Conservation (phyloP, 2,888 invertebrate species). For the Tortrix viridana region DNA sequence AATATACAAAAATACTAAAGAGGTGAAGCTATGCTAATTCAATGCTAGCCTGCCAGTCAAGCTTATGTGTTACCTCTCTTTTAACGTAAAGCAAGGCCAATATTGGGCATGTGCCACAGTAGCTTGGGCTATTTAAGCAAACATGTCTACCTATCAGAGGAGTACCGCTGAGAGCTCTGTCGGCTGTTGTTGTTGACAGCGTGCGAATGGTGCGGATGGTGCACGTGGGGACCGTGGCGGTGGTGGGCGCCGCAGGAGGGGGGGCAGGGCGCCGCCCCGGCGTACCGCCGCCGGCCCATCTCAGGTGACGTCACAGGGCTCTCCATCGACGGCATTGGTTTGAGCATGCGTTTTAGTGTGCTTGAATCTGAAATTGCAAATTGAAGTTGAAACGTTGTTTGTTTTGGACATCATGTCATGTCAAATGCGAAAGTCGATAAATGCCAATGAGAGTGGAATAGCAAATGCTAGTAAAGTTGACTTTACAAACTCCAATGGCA, state of each 20-base stretch:
- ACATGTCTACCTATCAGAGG: conserved; percentile 83
- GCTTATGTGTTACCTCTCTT: neutral
- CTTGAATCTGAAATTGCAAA: conserved; percentile 87
- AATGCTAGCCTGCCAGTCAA: too few relatives aligned
- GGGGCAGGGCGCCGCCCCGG: conserved; percentile 81
- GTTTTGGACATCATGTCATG: too few relatives aligned
- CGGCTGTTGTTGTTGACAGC: conserved; percentile 85
- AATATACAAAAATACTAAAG: too few relatives aligned
- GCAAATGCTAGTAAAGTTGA: too few relatives aligned
- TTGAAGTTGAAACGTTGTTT: too few relatives aligned
- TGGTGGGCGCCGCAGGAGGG: conserved; percentile 86
- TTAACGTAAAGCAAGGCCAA: neutral
- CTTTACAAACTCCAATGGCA: too few relatives aligned
- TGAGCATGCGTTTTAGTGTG: conserved; percentile 96
- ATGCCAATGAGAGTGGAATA: too few relatives aligned
- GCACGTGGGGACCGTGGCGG: conserved; percentile 83
- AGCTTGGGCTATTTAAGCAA: conserved; percentile 3
- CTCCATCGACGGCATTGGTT: conserved; percentile 95
- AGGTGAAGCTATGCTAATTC: too few relatives aligned
- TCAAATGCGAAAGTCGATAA: too few relatives aligned
- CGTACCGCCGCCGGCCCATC: conserved; percentile 92
- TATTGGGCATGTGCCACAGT: too few relatives aligned
- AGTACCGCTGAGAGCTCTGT: conserved; percentile 88
- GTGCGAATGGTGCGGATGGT: conserved; percentile 69
- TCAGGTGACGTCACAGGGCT: conserved; percentile 96